Conservation (phyloP, 2,888 invertebrate genomes). For the Slavum lentiscoides region DNA sequence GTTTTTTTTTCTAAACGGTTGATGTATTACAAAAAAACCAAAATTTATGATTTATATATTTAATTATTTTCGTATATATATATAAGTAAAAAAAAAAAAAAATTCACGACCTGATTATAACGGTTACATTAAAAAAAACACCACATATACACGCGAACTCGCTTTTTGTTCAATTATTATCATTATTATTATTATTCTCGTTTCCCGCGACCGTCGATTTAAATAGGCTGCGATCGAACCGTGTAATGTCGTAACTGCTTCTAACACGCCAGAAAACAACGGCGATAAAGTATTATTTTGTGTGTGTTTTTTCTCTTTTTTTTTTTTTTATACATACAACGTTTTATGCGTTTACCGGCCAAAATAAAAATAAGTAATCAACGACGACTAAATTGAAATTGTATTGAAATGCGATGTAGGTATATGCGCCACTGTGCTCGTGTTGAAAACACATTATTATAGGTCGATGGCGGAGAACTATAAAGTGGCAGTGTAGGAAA, state of each 20-base stretch:
- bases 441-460: slow-evolving; percentile 28
- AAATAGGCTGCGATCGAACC: background rate
- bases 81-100: too few species aligned
- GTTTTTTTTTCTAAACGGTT: too few species aligned
- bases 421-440: background rate
- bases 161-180: too few species aligned
- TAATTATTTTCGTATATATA: too few species aligned
- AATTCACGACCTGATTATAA: too few species aligned
- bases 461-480: background rate
- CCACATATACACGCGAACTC: too few species aligned
- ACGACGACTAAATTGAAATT: slow-evolving; percentile 48
- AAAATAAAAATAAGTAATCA: slow-evolving; percentile 31
- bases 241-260: background rate
- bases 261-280: slow-evolving; percentile 2
- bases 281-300: background rate
- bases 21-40: too few species aligned
- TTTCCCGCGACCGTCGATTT: background rate
- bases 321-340: background rate
- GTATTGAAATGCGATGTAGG: slow-evolving; percentile 24
- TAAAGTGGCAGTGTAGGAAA: background rate
- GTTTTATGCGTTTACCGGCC: background rate
- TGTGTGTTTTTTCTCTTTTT: background rate
- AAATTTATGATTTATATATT: too few species aligned
- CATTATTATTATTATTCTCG: too few species aligned
- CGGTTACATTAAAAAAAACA: too few species aligned